These are phyloP conservation scores for Discoglossus pictus DNA, from an alignment of 2,797 vertebrate genomes.

Conservation along the genomic window DNA sequence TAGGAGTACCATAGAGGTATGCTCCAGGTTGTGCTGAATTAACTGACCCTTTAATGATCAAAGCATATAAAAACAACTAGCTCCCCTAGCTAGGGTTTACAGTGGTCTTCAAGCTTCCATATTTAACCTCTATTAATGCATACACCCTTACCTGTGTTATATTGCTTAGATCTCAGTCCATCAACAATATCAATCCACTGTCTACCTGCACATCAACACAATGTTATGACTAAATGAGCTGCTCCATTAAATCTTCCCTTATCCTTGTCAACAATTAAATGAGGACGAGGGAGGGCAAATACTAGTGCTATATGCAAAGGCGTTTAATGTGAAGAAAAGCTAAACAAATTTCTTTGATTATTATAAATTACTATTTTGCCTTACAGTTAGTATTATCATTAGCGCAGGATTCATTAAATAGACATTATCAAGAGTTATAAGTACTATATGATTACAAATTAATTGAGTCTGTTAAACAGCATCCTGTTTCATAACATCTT, in stretches of 20 bases:
- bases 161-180: slow-evolving; percentile 4
- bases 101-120: no score
- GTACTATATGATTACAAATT: slow-evolving; percentile 11
- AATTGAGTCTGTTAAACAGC: slow-evolving; percentile 21
- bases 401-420: slow-evolving; percentile 28
- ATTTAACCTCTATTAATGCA: no score
- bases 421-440: slow-evolving; percentile 27
- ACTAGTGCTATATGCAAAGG: no score
- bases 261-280: background rate
- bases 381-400: slow-evolving; percentile 13
- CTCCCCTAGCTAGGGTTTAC: no score
- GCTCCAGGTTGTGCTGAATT: no score
- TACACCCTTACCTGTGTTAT: no score
- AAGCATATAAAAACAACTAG: no score
- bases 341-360: slow-evolving; percentile 2
- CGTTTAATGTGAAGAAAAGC: background rate
- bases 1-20: no score
- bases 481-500: slow-evolving; percentile 15
- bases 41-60: no score
- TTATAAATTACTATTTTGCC: slow-evolving; percentile 1
- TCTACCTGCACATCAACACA: slow-evolving; percentile 8
- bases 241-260: background rate
- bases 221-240: background rate
- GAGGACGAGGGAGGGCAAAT: no score
- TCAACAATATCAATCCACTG: slow-evolving; percentile 29